Evolutionary conservation across 2,113 vertebrate genomes (phyloP).

Genomic region (Alosa alosa): DNA sequence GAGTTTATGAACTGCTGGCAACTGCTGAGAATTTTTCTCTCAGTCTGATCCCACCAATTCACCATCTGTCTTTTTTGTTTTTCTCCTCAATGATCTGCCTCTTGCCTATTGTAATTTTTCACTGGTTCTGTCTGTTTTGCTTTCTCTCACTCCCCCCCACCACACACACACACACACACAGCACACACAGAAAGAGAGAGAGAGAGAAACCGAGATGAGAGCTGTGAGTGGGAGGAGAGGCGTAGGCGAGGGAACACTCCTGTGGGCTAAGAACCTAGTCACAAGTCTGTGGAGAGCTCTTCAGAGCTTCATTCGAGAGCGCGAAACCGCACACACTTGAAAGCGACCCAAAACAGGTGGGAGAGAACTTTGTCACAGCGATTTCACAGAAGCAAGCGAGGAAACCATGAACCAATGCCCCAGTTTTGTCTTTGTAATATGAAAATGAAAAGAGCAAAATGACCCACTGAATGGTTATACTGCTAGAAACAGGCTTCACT

Average conservation of each 20-base stretch:
- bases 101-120: background rate
- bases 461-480: background rate
- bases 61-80: background rate
- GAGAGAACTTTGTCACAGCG: constrained; percentile 6
- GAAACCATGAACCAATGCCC: background rate
- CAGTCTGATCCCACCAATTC: background rate
- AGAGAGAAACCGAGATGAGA: constrained; percentile 2
- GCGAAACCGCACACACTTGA: constrained; percentile 14
- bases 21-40: too few relatives aligned
- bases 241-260: constrained; percentile 66
- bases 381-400: background rate
- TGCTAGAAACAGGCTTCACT: background rate
- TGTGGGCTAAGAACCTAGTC: constrained; percentile 66
- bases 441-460: background rate
- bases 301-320: constrained; percentile 37
- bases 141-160: background rate
- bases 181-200: background rate
- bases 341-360: constrained; percentile 48
- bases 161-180: background rate
- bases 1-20: background rate
- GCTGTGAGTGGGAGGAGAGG: constrained; percentile 57
- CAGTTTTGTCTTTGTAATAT: background rate
- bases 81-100: background rate
- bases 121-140: background rate
- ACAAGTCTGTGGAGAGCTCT: constrained; percentile 67